phyloP scores from a whole-genome alignment of 2,113 vertebrate species.

The Cynoglossus semilaevis region DNA sequence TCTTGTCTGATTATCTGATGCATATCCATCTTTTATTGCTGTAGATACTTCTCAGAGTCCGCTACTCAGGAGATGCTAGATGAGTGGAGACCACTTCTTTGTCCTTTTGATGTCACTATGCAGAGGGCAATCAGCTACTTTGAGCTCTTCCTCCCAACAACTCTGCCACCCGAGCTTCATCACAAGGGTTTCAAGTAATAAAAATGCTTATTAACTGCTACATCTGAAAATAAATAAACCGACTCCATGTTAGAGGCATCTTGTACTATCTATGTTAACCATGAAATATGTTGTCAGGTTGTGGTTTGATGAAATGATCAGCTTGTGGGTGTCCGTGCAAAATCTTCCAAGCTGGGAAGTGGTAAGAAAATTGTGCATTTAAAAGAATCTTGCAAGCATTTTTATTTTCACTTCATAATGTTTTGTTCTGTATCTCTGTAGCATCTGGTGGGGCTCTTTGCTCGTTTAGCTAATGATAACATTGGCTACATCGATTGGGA shows the following conservation, averaged over 20 bases:
- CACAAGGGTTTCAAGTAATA: conserved; percentile 92
- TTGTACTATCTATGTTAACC: not conserved
- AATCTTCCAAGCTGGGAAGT: conserved; percentile 98
- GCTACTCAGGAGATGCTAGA: conserved; percentile 94
- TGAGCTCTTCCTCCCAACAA: conserved; percentile 95
- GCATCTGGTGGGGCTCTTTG: conserved; percentile 96
- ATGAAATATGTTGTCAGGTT: conserved; percentile 76
- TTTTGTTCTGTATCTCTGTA: conserved; percentile 59
- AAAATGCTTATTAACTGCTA: conserved; percentile 30
- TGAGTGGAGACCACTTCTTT: conserved; percentile 95
- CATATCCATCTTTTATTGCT: not conserved
- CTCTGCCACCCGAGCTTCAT: conserved; percentile 91
- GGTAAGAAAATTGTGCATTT: conserved; percentile 77
- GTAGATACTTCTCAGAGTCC: conserved; percentile 90
- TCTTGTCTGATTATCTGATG: no score
- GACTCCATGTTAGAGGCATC: no score
- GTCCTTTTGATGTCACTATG: conserved; percentile 98
- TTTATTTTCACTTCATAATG: conserved; percentile 19
- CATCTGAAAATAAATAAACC: no score
- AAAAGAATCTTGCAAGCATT: not conserved
- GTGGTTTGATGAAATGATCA: conserved; percentile 95
- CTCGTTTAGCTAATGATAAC: conserved; percentile 94
- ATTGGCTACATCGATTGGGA: conserved; percentile 98
- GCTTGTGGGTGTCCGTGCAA: conserved; percentile 94
- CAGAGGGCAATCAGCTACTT: conserved; percentile 97